Evolutionary conservation across 2,888 invertebrate species (phyloP).

Genomic region (Serripes groenlandicus): DNA sequence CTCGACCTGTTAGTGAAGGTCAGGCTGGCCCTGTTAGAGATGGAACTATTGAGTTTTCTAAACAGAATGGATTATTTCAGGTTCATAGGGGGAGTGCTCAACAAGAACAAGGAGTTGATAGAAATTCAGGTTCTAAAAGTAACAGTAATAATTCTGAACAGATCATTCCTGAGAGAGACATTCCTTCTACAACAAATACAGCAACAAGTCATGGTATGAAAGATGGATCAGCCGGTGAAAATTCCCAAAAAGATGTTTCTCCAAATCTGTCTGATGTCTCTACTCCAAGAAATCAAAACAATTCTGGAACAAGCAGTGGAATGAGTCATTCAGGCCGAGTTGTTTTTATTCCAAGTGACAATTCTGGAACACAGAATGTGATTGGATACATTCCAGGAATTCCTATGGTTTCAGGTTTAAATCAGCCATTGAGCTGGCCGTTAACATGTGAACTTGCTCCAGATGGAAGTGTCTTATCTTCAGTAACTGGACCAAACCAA

Average conservation of each 20-base stretch:
- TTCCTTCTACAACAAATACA: not conserved
- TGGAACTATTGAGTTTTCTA: constrained; percentile 47
- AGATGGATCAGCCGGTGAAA: not conserved
- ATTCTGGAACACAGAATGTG: constrained; percentile 60
- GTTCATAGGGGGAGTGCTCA: constrained; percentile 37
- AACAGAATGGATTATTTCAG: constrained; percentile 70
- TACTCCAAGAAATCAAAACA: constrained; percentile 54
- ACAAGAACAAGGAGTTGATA: constrained; percentile 19
- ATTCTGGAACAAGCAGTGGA: constrained; percentile 40
- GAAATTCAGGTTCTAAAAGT: not conserved
- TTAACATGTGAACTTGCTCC: constrained; percentile 43
- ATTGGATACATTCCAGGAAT: constrained; percentile 64
- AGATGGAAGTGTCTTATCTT: constrained; percentile 46
- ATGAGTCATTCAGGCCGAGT: constrained; percentile 56
- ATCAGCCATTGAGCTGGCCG: constrained; percentile 61
- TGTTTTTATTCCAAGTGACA: constrained; percentile 64
- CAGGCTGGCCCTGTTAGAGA: not conserved
- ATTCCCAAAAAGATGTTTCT: constrained; percentile 37
- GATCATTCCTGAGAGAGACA: constrained; percentile 12
- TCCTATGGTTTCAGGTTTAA: constrained; percentile 40
- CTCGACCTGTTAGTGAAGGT: constrained; percentile 32
- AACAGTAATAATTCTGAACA: constrained; percentile 1
- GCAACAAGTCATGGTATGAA: not conserved
- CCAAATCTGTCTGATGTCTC: constrained; percentile 56
- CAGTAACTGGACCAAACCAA: constrained; percentile 37